Percentiles rank a stretch among this genome's conserved stretches.
Conservation (phyloP, 2,113 vertebrate species). For the Petrocephalus microphthalmus region DNA sequence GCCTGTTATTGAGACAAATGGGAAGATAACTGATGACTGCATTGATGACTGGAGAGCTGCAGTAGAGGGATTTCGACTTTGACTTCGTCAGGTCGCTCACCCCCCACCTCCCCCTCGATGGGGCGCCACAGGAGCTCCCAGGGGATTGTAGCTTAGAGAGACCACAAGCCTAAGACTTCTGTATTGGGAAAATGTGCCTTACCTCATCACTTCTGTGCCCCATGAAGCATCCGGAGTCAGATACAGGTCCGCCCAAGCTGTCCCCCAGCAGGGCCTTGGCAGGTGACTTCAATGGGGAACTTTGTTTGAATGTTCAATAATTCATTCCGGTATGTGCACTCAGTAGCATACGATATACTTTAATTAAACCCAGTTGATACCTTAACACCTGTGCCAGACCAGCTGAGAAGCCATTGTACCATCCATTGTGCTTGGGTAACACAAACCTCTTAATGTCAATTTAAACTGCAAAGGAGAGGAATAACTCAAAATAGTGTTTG, state of each 20-base stretch:
- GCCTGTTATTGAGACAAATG: constrained; percentile 65
- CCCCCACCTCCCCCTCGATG: not conserved
- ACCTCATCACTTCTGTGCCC: not conserved
- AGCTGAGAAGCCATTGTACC: not conserved
- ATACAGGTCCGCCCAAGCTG: not conserved
- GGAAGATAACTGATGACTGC: constrained; percentile 74
- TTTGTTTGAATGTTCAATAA: constrained; percentile 8
- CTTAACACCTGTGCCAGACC: not conserved
- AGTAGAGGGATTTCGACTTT: constrained; percentile 33
- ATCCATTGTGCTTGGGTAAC: not conserved
- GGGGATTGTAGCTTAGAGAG: not conserved
- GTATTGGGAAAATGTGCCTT: not conserved
- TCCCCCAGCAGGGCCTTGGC: not conserved
- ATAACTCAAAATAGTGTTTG: not conserved
- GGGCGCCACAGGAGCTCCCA: not conserved
- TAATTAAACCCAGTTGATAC: not conserved
- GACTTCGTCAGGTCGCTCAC: not conserved
- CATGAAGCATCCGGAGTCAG: not conserved
- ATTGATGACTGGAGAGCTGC: constrained; percentile 64
- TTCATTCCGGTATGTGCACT: not conserved
- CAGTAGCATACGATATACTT: not conserved
- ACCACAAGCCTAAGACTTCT: not conserved
- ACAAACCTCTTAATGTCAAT: not conserved
- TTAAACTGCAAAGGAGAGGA: not conserved
- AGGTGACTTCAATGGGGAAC: not conserved